Base-by-base conservation (phyloP, 2,888 invertebrate species). In the Corythucha ciliata region DNA sequence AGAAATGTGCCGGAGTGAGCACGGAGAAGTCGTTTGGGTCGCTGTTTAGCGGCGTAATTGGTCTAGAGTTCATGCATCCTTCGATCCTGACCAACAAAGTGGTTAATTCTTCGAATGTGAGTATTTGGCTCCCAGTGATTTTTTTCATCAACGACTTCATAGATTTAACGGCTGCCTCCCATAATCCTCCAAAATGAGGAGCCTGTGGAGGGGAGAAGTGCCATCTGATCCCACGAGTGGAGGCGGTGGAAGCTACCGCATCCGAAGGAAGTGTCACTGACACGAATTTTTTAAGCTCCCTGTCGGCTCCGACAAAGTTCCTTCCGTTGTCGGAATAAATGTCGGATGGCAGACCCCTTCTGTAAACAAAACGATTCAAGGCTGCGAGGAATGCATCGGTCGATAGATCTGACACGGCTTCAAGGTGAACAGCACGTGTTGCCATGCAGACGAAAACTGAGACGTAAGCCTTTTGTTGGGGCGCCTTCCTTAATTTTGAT, bases 311-410 rank as follows among this genome's bases (percentile, higher is more conserved):
- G 65, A 58, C n/a, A 48, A 65, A 67, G 49, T 65, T 67, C 1
- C 62, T 62, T 1, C 63, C 65, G 25, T 64, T 64, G 46, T 68
- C 67, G 3, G 63, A 63, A 40, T 55, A 62, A 0, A 67, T 56
- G 1, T 61, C 52, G 8, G 41, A 22, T 1, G 61, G 61, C 14
- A 56, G 40, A 2, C 65, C 66, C 36, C 65, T 36, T 14, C 65
- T 24, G 1, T 61, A 51, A 0, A 63, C 51, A 45, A 67, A 67
- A 40, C 65, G 49, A 4, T 61, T 48, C 3, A 66, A 50, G 1
- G 63, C 57, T 0, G 63, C 62, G 3, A 67, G 8, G 50, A 67
- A 67, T 0, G 59, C 58, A 18, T 64, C 60, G 0, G 62, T 61
- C 0, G 63, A 57, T 3, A 65, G 36, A 32, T 62, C 60, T 0